Conservation (phyloP, 2,797 vertebrate genomes). For the Mormyrus hasselquistii region DNA sequence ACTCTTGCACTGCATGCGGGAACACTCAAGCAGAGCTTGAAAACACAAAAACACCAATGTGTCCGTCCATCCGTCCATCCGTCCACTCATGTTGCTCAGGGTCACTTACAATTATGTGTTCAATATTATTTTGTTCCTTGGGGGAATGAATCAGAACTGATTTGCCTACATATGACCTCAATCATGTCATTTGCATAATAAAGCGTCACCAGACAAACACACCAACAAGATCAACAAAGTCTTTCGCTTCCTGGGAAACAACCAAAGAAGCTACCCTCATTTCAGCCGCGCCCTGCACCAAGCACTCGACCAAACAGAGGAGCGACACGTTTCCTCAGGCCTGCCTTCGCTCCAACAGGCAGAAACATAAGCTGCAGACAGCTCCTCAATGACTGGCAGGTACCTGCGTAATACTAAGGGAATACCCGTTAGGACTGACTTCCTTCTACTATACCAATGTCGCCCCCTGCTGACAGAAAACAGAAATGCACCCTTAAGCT, state of each 20-base stretch:
- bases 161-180: neutral
- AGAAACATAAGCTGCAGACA: neutral
- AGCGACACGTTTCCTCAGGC: neutral
- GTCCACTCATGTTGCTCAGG: neutral
- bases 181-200: neutral
- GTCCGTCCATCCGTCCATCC: neutral
- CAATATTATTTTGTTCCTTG: neutral
- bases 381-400: neutral
- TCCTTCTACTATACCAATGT: neutral
- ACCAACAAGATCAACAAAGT: neutral
- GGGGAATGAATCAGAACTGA: neutral
- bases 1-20: neutral
- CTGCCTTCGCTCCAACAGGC: neutral
- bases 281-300: neutral
- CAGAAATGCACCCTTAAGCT: neutral
- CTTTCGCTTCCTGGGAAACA: neutral
- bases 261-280: neutral
- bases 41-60: neutral
- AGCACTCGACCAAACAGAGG: neutral
- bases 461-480: neutral
- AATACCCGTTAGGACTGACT: neutral
- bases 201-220: neutral
- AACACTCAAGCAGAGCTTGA: neutral
- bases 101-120: neutral
- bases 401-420: neutral